Conservation (phyloP, 2,888 invertebrate species). For the Spisula subtruncata region DNA sequence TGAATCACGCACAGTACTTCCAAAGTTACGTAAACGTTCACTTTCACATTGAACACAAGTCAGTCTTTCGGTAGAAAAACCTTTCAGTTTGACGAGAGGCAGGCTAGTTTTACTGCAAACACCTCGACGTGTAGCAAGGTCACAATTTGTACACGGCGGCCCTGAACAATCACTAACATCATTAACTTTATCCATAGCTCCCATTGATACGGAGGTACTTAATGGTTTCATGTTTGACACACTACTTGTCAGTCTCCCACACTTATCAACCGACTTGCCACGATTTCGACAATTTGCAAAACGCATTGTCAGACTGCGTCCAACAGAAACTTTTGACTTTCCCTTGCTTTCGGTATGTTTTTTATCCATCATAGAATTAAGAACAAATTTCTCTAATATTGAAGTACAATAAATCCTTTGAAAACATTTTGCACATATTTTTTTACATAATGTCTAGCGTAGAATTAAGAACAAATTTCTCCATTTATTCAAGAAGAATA, state of each 20-base stretch:
- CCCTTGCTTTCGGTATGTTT: slow-evolving; percentile 33
- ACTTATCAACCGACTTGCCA: slow-evolving; percentile 63
- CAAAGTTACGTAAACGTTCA: slow-evolving; percentile 38
- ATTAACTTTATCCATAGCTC: slow-evolving; percentile 41
- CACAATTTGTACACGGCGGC: background rate
- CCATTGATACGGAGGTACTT: slow-evolving; percentile 53
- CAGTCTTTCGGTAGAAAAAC: slow-evolving; percentile 37
- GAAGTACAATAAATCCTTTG: background rate
- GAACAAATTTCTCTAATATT: background rate
- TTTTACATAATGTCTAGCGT: slow-evolving; percentile 32
- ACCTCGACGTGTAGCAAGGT: background rate
- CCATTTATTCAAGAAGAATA: background rate
- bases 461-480: background rate
- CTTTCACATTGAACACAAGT: slow-evolving; percentile 46
- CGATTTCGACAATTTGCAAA: slow-evolving; percentile 56
- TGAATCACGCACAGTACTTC: slow-evolving; percentile 28
- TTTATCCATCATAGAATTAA: slow-evolving; percentile 24
- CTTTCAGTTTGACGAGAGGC: slow-evolving; percentile 21
- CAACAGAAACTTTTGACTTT: slow-evolving; percentile 56
- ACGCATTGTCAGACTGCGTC: slow-evolving; percentile 64
- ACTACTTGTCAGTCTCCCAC: slow-evolving; percentile 44
- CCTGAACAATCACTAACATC: background rate
- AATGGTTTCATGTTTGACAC: slow-evolving; percentile 30
- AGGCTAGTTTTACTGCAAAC: slow-evolving; percentile 22
- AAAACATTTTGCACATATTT: background rate